A percentile compares a stretch with the other conserved stretches of the same genome.
Evolutionary conservation across 2,113 vertebrate genomes (phyloP).

Genomic region (Panurus biarmicus): DNA sequence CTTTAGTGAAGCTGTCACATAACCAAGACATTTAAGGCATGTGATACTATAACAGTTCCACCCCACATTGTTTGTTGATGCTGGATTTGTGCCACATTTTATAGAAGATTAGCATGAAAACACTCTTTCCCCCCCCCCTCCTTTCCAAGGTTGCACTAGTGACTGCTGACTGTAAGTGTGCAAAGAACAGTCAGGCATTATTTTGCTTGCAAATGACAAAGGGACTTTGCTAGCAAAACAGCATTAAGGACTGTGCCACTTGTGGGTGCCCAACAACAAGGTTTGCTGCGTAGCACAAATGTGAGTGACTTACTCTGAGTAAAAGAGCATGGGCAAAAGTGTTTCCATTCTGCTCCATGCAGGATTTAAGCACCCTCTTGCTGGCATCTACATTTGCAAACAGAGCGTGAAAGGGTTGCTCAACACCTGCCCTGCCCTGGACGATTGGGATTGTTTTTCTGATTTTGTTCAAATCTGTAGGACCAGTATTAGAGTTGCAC

Average conservation of each 20-base stretch:
- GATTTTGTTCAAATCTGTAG: background rate
- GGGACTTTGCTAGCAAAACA: background rate
- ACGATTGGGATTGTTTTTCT: background rate
- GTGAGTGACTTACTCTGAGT: background rate
- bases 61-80: background rate
- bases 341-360: background rate
- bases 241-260: fast-evolving
- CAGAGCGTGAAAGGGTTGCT: background rate
- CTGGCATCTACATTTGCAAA: background rate
- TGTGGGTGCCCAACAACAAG: fast-evolving
- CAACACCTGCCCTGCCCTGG: background rate
- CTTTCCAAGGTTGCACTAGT: background rate
- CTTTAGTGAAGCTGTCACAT: background rate
- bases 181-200: background rate
- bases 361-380: background rate
- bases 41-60: background rate
- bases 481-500: background rate
- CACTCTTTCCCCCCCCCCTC: background rate
- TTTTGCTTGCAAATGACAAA: background rate
- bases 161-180: background rate
- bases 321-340: background rate
- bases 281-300: fast-evolving
- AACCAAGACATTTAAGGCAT: background rate
- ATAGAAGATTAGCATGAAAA: background rate
- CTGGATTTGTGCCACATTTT: background rate